phyloP scores from a whole-genome alignment of 1,140 invertebrate species.

The Drosophila fuyamai region DNA sequence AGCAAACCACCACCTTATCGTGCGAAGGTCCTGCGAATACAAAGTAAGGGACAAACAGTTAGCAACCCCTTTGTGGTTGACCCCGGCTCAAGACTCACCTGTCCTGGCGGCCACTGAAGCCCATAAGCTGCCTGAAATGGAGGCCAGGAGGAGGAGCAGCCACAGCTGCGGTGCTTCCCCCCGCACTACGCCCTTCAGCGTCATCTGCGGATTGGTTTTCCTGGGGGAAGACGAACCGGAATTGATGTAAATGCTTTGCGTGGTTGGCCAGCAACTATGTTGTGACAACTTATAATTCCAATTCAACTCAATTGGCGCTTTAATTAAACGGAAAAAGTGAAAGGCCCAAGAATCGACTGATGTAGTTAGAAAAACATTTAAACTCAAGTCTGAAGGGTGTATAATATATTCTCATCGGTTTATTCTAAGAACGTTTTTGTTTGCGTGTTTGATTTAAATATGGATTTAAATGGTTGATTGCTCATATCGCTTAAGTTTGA shows the following conservation, averaged over 20 bases:
- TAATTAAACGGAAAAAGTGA: constrained; percentile 66
- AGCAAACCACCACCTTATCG: constrained; percentile 91
- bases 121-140: constrained; percentile 55
- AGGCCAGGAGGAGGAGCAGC: constrained; percentile 42
- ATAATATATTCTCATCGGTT: background rate
- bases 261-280: constrained; percentile 19
- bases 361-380: constrained; percentile 1
- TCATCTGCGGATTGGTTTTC: constrained; percentile 18
- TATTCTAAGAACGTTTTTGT: background rate
- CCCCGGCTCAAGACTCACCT: constrained; percentile 38
- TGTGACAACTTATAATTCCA: constrained; percentile 46
- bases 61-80: constrained; percentile 50
- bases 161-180: constrained; percentile 26
- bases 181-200: background rate
- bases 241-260: constrained; percentile 60
- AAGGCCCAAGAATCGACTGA: constrained; percentile 49
- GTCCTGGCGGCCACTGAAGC: constrained; percentile 69
- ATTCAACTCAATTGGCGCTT: constrained; percentile 65
- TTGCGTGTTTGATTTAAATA: too few relatives aligned
- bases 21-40: constrained; percentile 85
- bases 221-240: constrained; percentile 8
- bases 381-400: background rate
- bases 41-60: constrained; percentile 7
- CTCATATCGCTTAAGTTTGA: background rate
- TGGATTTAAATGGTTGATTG: background rate